Percentiles rank a stretch among this genome's conserved stretches.
Conservation (phyloP, 37 sponge, comb jelly and placozoan genomes). For the Theonella swinhoei region DNA sequence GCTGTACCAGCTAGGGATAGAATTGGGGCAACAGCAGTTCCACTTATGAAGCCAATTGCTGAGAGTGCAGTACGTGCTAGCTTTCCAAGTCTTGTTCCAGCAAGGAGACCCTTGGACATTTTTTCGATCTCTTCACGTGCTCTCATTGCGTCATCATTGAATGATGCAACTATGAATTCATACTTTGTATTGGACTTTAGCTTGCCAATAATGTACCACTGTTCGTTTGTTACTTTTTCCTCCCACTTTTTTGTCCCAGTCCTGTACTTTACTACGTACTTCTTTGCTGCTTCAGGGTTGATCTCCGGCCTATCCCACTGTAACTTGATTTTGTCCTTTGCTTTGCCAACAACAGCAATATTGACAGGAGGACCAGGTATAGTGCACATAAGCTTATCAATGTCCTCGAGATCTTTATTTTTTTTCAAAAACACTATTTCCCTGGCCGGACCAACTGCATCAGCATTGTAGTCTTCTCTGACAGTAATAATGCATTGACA, state of each 20-base stretch:
- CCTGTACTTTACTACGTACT: background rate
- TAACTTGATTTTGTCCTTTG: slow-evolving; percentile 3
- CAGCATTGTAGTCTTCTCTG: background rate
- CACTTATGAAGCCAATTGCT: background rate
- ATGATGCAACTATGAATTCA: background rate
- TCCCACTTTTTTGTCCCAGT: background rate
- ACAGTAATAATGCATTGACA: background rate
- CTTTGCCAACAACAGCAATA: slow-evolving; percentile 3
- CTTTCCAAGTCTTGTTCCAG: background rate
- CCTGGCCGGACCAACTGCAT: slow-evolving; percentile 9
- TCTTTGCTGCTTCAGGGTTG: background rate
- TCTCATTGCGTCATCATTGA: background rate
- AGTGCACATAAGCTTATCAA: background rate
- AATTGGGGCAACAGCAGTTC: background rate
- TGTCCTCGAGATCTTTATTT: background rate
- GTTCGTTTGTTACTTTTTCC: background rate
- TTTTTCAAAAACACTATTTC: background rate
- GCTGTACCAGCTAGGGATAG: background rate
- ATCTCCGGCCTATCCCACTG: slow-evolving; percentile 7
- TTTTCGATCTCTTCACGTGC: background rate
- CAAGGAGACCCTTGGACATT: background rate
- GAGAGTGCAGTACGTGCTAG: background rate
- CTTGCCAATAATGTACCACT: background rate
- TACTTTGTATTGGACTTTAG: background rate
- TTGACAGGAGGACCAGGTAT: slow-evolving; percentile 9